A percentile compares a stretch with the other conserved stretches of the same genome.
Evolutionary conservation across 35 echinoderm and acorn worm species (phyloP).

Genomic region (Eucidaris tribuloides): DNA sequence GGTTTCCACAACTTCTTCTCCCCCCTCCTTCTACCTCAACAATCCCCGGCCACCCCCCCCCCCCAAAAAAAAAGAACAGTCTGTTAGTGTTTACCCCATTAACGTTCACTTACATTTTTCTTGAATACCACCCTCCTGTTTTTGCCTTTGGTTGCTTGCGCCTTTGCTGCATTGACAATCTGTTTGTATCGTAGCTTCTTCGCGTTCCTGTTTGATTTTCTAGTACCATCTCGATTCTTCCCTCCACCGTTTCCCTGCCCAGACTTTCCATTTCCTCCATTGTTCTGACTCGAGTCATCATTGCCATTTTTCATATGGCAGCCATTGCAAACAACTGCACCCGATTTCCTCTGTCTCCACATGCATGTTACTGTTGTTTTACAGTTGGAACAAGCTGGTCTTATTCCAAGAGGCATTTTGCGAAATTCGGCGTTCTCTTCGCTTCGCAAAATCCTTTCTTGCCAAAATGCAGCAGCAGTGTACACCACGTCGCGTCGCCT

Average conservation of each 20-base stretch:
- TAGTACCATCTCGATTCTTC: slow-evolving; percentile 43
- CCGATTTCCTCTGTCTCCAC: slow-evolving; percentile 67
- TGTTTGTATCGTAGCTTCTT: slow-evolving; percentile 65
- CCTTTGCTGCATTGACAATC: slow-evolving; percentile 46
- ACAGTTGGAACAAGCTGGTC: slow-evolving; percentile 68
- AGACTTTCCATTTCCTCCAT: slow-evolving; percentile 23
- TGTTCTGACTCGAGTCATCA: slow-evolving; percentile 6
- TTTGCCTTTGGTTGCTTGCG: slow-evolving; percentile 86
- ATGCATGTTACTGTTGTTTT: slow-evolving; percentile 74
- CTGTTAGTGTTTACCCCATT: no score
- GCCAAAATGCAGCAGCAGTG: no score
- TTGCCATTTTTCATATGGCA: slow-evolving; percentile 36
- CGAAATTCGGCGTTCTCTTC: no score
- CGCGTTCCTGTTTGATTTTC: slow-evolving; percentile 46
- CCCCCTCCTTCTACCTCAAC: no score
- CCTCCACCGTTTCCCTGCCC: slow-evolving; percentile 31
- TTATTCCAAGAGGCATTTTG: slow-evolving; percentile 70
- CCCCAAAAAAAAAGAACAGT: no score
- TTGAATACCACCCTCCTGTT: slow-evolving; percentile 93
- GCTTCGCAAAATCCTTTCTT: no score
- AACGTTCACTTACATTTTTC: slow-evolving; percentile 97
- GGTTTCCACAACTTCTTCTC: no score
- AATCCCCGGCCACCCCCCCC: no score
- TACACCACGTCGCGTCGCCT: no score
- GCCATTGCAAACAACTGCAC: slow-evolving; percentile 70